These are phyloP conservation scores for Drosophila oshimai DNA, from an alignment of 1,140 invertebrate genomes.

Conservation along the genomic window DNA sequence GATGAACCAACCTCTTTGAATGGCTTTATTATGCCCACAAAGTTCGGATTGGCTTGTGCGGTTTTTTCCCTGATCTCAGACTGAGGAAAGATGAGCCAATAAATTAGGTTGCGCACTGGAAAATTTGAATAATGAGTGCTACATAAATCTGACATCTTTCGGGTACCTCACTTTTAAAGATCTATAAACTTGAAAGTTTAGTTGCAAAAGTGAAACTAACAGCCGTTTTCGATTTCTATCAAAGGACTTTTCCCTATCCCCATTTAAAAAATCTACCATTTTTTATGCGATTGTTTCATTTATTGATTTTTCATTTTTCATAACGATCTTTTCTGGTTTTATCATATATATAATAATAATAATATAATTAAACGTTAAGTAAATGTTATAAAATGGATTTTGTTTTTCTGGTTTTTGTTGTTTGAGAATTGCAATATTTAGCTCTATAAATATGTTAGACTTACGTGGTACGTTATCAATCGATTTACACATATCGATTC, in stretches of 20 bases:
- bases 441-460: constrained; percentile 67
- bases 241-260: neutral
- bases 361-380: constrained; percentile 72
- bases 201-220: neutral
- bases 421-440: constrained; percentile 76
- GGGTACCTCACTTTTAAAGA: neutral
- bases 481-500: constrained; percentile 5
- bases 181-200: neutral
- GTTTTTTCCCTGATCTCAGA: constrained; percentile 9
- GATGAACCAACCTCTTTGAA: constrained; percentile 58
- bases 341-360: constrained; percentile 40
- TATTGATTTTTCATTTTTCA: constrained; percentile 69
- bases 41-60: constrained; percentile 17
- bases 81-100: neutral
- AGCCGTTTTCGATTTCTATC: too few relatives aligned
- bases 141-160: neutral
- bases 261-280: neutral
- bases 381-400: constrained; percentile 72
- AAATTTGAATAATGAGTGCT: neutral
- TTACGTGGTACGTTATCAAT: constrained; percentile 29
- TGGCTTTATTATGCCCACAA: constrained; percentile 64
- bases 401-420: constrained; percentile 13
- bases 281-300: constrained; percentile 66
- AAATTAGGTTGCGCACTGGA: neutral
- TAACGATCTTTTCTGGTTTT: constrained; percentile 60